Conservation (phyloP, 2,113 vertebrate genomes). For the Hystrix cristata region DNA sequence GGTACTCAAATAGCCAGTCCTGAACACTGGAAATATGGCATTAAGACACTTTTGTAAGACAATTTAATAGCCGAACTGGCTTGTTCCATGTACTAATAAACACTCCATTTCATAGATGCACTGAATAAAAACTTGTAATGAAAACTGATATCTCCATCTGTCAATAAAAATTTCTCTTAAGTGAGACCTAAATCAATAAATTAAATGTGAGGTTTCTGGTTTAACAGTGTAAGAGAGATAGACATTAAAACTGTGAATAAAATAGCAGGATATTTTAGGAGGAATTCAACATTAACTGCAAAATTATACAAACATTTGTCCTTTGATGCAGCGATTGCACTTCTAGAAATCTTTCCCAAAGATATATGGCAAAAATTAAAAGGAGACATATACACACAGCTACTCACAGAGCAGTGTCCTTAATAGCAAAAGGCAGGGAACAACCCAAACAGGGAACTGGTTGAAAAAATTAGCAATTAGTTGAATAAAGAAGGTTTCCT, state of each 20-base stretch:
- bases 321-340: neutral
- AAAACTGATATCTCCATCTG: neutral
- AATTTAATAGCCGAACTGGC: neutral
- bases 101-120: neutral
- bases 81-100: neutral
- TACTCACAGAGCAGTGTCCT: neutral
- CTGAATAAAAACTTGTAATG: neutral
- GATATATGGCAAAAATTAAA: neutral
- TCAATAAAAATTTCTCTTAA: neutral
- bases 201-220: neutral
- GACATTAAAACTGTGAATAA: neutral
- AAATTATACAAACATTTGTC: neutral
- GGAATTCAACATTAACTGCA: neutral
- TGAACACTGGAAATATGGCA: neutral
- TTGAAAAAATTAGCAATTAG: neutral
- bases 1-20: neutral
- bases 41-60: neutral
- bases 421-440: neutral
- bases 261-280: neutral
- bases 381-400: too few species aligned
- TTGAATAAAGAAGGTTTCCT: too few species aligned
- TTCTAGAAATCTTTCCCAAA: neutral
- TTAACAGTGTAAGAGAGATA: neutral
- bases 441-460: neutral
- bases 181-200: neutral